These are phyloP conservation scores for Heliconius hermathena DNA, from an alignment of 1,140 invertebrate genomes.

Conservation along the genomic window DNA sequence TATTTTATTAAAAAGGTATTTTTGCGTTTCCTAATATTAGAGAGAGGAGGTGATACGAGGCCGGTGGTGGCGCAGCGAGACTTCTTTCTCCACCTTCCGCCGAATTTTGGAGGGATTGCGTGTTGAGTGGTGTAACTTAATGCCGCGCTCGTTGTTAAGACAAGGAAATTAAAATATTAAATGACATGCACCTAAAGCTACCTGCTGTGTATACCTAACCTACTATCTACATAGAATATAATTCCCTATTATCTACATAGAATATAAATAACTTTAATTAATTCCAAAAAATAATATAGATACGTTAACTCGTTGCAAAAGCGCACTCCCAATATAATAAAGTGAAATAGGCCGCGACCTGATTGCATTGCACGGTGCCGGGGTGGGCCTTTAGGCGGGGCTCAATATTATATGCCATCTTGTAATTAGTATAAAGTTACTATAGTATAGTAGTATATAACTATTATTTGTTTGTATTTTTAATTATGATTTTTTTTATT, in stretches of 20 bases:
- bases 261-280: background rate
- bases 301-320: background rate
- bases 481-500: too few species aligned
- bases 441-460: background rate
- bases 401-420: background rate
- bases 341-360: constrained; percentile 13
- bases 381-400: constrained; percentile 1
- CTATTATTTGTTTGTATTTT: too few species aligned
- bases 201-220: background rate
- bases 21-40: too few species aligned
- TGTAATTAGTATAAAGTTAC: background rate
- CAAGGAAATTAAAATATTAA: too few species aligned
- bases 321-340: constrained; percentile 10
- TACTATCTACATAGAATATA: background rate
- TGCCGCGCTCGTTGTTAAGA: too few species aligned
- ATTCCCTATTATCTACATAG: too few species aligned
- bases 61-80: too few species aligned
- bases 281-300: background rate
- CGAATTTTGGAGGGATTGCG: too few species aligned
- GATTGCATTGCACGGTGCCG: background rate
- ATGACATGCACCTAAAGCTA: too few species aligned
- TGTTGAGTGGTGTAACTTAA: too few species aligned
- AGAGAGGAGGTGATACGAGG: too few species aligned
- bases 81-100: too few species aligned
- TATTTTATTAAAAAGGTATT: background rate